Evolutionary conservation across 2,113 vertebrate genomes (phyloP).

Genomic region (Theristicus caerulescens): DNA sequence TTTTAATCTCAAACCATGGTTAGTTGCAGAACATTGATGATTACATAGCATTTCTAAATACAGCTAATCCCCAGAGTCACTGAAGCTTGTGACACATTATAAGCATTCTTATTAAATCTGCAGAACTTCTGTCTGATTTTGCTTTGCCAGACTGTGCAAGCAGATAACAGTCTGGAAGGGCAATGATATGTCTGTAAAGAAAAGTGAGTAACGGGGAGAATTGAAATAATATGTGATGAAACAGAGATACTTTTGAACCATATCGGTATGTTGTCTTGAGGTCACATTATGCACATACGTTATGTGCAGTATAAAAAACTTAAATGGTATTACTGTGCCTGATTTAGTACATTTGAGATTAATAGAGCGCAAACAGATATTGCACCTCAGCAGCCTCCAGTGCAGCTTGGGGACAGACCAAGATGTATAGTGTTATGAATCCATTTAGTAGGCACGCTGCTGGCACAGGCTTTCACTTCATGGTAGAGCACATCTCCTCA

Average conservation of each 20-base stretch:
- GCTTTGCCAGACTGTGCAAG: not conserved
- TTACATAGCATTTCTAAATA: conserved; percentile 26
- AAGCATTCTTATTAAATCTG: not conserved
- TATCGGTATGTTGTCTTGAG: not conserved
- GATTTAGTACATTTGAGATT: not conserved
- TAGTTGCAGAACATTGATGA: not conserved
- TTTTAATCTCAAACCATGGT: conserved; percentile 21
- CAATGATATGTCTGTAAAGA: not conserved
- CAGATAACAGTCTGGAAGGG: not conserved
- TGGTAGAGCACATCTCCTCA: not conserved
- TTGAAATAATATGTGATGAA: not conserved
- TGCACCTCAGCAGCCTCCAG: not conserved
- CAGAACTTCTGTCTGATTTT: not conserved
- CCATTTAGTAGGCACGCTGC: not conserved
- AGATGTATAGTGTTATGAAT: accelerated
- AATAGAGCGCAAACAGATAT: not conserved
- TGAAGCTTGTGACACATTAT: not conserved
- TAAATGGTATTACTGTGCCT: not conserved
- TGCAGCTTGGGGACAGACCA: accelerated
- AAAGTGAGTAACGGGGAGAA: not conserved
- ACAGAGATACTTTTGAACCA: not conserved
- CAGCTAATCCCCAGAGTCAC: conserved; percentile 15
- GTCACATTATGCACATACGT: not conserved
- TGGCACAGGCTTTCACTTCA: not conserved
- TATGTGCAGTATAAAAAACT: not conserved